Evolutionary conservation across 2,888 invertebrate genomes (phyloP).

Genomic region (Aphelenchoides bicaudatus): DNA sequence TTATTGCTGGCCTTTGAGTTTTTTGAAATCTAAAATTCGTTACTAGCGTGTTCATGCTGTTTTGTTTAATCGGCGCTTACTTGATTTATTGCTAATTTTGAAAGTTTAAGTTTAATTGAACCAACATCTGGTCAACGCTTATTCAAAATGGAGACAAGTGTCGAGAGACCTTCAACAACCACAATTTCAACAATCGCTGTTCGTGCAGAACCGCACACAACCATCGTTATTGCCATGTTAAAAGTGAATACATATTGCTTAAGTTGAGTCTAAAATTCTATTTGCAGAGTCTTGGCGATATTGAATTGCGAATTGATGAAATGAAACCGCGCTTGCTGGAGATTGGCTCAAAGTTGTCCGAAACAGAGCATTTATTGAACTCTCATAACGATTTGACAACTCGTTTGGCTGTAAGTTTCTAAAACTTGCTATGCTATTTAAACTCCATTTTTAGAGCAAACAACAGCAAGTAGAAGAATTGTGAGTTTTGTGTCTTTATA

Average conservation of each 20-base stretch:
- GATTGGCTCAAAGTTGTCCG: constrained; percentile 73
- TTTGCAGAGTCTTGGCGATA: constrained; percentile 75
- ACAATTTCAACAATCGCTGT: constrained; percentile 86
- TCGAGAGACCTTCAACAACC: constrained; percentile 63
- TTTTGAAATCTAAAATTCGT: too few species aligned
- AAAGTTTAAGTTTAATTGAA: too few species aligned
- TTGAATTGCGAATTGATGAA: constrained; percentile 79
- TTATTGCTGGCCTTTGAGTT: too few species aligned
- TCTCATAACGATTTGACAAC: constrained; percentile 79
- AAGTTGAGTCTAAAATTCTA: neutral
- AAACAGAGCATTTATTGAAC: constrained; percentile 73
- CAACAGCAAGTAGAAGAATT: constrained; percentile 84
- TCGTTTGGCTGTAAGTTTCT: constrained; percentile 72
- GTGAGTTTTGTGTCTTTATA: too few species aligned
- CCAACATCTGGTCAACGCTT: too few species aligned
- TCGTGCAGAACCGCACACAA: constrained; percentile 75
- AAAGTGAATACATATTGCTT: constrained; percentile 68
- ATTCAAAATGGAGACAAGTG: constrained; percentile 9
- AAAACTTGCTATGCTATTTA: too few species aligned
- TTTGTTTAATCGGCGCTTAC: too few species aligned
- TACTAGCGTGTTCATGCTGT: too few species aligned
- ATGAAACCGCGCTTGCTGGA: constrained; percentile 78
- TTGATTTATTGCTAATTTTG: too few species aligned
- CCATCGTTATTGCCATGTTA: constrained; percentile 80
- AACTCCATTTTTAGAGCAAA: constrained; percentile 71